phyloP scores from a whole-genome alignment of 2,888 invertebrate species.

The Adelphocoris suturalis region DNA sequence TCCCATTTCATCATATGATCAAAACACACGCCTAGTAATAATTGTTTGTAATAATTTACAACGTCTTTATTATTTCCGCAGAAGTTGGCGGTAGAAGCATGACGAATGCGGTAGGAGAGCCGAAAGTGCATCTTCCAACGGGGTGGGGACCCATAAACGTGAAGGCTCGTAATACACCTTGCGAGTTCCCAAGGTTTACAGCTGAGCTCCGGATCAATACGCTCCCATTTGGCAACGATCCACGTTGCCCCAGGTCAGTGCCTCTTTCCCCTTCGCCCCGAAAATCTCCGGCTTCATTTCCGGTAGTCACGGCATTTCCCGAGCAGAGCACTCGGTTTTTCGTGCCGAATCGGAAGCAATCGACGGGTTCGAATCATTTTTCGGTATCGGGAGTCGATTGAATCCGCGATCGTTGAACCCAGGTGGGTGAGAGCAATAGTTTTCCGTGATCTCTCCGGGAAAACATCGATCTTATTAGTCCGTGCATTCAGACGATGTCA shows the following conservation, averaged over 20 bases:
- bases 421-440: background rate
- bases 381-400: background rate
- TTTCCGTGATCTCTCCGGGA: background rate
- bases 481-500: too few species aligned
- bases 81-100: too few species aligned
- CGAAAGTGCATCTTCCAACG: background rate
- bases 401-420: background rate
- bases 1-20: too few species aligned
- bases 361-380: background rate
- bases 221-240: slow-evolving; percentile 57
- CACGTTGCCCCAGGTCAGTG: slow-evolving; percentile 52
- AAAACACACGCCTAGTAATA: too few species aligned
- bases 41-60: too few species aligned
- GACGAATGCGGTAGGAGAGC: background rate
- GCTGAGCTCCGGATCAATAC: slow-evolving; percentile 57
- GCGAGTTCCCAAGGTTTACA: slow-evolving; percentile 45
- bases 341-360: background rate
- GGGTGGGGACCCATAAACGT: background rate
- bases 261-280: slow-evolving; percentile 32
- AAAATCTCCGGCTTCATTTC: slow-evolving; percentile 37
- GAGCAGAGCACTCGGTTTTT: background rate
- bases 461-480: too few species aligned
- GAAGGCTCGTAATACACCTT: slow-evolving; percentile 24
- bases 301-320: background rate
- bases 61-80: too few species aligned